phyloP scores from a whole-genome alignment of 2,113 vertebrate genomes.

The Oceanites oceanicus region DNA sequence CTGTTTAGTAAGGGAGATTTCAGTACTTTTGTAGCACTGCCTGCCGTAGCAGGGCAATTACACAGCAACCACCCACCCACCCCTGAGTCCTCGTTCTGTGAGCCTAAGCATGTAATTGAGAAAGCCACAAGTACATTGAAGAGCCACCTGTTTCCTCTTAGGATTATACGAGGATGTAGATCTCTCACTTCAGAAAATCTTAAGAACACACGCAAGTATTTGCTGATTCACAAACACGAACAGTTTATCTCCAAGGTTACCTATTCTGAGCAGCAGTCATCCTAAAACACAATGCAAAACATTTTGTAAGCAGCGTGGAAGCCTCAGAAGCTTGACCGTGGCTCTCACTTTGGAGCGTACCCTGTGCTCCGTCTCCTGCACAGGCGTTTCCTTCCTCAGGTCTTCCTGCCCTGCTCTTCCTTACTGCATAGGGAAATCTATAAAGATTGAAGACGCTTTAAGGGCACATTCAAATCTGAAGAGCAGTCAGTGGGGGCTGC shows the following conservation, averaged over 20 bases:
- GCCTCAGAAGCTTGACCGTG: background rate
- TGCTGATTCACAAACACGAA: slow-evolving; percentile 29
- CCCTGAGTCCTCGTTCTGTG: background rate
- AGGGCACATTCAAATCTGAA: background rate
- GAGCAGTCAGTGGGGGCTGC: background rate
- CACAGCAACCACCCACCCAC: background rate
- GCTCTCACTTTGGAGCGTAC: background rate
- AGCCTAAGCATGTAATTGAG: slow-evolving; percentile 12
- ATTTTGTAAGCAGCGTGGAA: background rate
- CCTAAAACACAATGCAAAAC: background rate
- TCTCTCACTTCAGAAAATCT: background rate
- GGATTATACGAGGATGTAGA: background rate
- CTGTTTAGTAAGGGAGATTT: background rate
- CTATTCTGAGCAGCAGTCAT: background rate
- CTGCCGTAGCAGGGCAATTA: slow-evolving; percentile 7
- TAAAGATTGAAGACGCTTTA: background rate
- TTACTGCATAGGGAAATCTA: background rate
- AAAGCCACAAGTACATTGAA: background rate
- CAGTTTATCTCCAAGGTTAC: slow-evolving; percentile 25
- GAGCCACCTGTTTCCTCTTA: slow-evolving; percentile 31
- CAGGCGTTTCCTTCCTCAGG: background rate
- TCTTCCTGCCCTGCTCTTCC: background rate
- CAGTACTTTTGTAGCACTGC: background rate
- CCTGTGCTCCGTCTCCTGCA: background rate
- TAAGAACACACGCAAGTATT: background rate